Base-by-base conservation (phyloP, 2,888 invertebrate species). In the Pteria penguin region DNA sequence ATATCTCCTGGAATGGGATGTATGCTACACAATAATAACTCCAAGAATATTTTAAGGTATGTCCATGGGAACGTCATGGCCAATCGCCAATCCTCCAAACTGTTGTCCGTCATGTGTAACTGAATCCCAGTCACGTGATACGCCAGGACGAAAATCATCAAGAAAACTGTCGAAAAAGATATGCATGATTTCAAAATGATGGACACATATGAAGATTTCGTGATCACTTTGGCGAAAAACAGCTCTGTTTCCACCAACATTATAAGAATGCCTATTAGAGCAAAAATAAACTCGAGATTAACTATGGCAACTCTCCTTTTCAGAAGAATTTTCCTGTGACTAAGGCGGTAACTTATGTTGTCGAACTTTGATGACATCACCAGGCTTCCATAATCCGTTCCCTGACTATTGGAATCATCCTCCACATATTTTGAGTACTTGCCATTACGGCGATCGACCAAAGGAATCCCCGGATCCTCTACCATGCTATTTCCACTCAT, bases 241-340 rank as follows among this genome's bases (percentile, higher is more conserved):
- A 85, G 70, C 75, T 88, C 88, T 4, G 86, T 86, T 52, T 87
- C 86, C 4, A 86, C 65, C 32, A 88, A 61, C 88, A 88, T 88
- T 8, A 87, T 65, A 11, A 83, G 32, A 27, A 88, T 81, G 5
- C 88, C 87, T 14, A 86, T 11, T 45, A 85, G 32, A 11, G 86
- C 86, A 57, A 86, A 72, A 1, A 76, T 58, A 60, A 85, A 86
- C 66, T 87, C 84, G 2, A 87, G 61, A 72, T 87, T 82, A 2
- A 88, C 86, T 31, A 86, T 79, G 58, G 73, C 70, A 29, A 84
- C 72, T 0, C 86, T 81, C n/a, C 83, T 75, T 57, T 80, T 82
- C 2, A 87, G 78, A 11, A 87, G 74, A 14, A 76, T 70, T 72
- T 88, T 88, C 22, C 87, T 60, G 3, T 82, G 74, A 29, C 83